Conservation (phyloP, 2,113 vertebrate genomes). For the Spea bombifrons region DNA sequence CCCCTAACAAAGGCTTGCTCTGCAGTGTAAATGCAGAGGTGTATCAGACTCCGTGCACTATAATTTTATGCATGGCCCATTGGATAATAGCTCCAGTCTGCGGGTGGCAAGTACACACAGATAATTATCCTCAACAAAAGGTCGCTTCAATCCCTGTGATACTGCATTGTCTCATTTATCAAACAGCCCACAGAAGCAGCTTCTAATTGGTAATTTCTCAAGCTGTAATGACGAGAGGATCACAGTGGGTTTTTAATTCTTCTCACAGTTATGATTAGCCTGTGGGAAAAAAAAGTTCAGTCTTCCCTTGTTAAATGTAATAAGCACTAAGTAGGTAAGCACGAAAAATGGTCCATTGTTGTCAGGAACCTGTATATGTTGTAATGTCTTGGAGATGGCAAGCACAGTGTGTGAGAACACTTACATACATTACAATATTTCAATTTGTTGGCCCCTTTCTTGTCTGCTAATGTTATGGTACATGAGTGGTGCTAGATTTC, state of each 20-base stretch:
- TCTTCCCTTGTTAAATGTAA: not conserved
- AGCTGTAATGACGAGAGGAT: constrained; percentile 26
- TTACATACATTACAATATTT: no score
- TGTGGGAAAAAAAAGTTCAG: not conserved
- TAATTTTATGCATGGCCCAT: constrained; percentile 30
- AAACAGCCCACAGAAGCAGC: constrained; percentile 1
- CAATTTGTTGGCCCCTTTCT: no score
- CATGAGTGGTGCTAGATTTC: no score
- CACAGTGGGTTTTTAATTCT: constrained; percentile 12
- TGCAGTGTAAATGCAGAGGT: not conserved
- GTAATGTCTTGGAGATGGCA: no score
- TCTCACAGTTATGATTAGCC: constrained; percentile 16
- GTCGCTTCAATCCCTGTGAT: constrained; percentile 23
- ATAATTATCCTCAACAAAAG: constrained; percentile 34
- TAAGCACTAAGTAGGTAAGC: no score
- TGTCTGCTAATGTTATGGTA: no score
- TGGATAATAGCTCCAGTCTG: constrained; percentile 29
- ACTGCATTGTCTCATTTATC: constrained; percentile 23
- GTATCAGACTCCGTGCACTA: not conserved
- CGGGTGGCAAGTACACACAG: constrained; percentile 16
- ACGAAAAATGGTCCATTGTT: no score
- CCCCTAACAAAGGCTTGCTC: not conserved
- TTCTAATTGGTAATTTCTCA: constrained; percentile 27
- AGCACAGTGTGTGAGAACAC: no score
- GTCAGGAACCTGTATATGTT: no score